Evolutionary conservation across 2,888 invertebrate species (phyloP).

Genomic region (Dioctria linearis): DNA sequence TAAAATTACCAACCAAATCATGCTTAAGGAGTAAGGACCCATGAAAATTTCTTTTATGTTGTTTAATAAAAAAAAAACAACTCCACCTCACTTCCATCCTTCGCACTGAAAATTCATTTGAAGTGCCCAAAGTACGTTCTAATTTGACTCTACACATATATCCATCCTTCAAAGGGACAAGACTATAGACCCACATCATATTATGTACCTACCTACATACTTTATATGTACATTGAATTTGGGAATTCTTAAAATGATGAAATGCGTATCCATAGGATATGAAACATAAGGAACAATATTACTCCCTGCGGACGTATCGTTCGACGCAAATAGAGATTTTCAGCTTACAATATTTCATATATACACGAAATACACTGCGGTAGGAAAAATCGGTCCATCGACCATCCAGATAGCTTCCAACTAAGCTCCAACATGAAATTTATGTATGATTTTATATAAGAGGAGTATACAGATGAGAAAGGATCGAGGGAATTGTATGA

Average conservation of each 20-base stretch:
- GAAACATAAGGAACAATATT: constrained; percentile 3
- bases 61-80: constrained; percentile 14
- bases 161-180: constrained; percentile 22
- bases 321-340: constrained; percentile 30
- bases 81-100: neutral
- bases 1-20: constrained; percentile 19
- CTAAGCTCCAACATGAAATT: constrained; percentile 7
- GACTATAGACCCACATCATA: too few relatives aligned
- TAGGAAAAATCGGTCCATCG: constrained; percentile 55
- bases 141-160: neutral
- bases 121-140: constrained; percentile 20
- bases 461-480: neutral
- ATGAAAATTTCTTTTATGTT: constrained; percentile 6
- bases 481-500: constrained; percentile 19
- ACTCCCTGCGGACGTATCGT: constrained; percentile 26
- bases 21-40: constrained; percentile 17
- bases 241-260: constrained; percentile 11
- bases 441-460: constrained; percentile 22
- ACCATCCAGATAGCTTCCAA: neutral
- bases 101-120: neutral
- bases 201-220: too few relatives aligned
- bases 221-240: neutral
- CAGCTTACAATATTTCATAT: constrained; percentile 46
- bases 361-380: constrained; percentile 53
- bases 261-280: constrained; percentile 32